Evolutionary conservation across 2,888 invertebrate species (phyloP).

Genomic region (Plusia festucae): DNA sequence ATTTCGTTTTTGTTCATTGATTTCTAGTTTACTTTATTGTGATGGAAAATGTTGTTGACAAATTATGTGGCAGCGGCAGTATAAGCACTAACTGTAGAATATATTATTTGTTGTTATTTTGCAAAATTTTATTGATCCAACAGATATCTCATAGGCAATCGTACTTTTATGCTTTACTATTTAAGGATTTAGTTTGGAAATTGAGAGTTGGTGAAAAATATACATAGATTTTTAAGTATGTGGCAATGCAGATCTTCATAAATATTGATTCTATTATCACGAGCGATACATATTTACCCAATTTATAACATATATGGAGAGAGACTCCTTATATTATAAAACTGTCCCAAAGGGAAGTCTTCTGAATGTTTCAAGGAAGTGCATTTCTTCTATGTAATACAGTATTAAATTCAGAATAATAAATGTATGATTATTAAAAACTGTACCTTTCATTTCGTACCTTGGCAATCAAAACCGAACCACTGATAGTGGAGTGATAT

Average conservation of each 20-base stretch:
- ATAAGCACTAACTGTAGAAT: slow-evolving; percentile 77
- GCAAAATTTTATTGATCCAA: slow-evolving; percentile 88
- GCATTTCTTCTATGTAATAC: slow-evolving; percentile 97
- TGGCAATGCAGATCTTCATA: slow-evolving; percentile 89
- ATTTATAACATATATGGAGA: slow-evolving; percentile 80
- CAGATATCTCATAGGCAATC: slow-evolving; percentile 82
- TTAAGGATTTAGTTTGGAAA: slow-evolving; percentile 82
- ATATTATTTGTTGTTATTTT: slow-evolving; percentile 87
- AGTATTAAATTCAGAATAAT: slow-evolving; percentile 94
- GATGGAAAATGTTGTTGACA: slow-evolving; percentile 88
- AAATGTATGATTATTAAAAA: slow-evolving; percentile 85
- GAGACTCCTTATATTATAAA: slow-evolving; percentile 75
- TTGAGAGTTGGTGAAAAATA: slow-evolving; percentile 87
- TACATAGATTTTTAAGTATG: slow-evolving; percentile 89
- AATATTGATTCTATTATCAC: slow-evolving; percentile 82
- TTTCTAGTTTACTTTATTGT: slow-evolving; percentile 83
- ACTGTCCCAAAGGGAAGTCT: slow-evolving; percentile 91
- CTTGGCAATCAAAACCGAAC: no score
- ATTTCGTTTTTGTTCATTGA: slow-evolving; percentile 80
- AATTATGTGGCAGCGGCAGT: slow-evolving; percentile 87
- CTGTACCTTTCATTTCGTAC: background rate
- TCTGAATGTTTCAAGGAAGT: slow-evolving; percentile 97
- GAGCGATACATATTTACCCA: slow-evolving; percentile 82
- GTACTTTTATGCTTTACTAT: slow-evolving; percentile 83
- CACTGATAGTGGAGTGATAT: no score